Conservation (phyloP, 2,113 vertebrate genomes). For the Perca fluviatilis region DNA sequence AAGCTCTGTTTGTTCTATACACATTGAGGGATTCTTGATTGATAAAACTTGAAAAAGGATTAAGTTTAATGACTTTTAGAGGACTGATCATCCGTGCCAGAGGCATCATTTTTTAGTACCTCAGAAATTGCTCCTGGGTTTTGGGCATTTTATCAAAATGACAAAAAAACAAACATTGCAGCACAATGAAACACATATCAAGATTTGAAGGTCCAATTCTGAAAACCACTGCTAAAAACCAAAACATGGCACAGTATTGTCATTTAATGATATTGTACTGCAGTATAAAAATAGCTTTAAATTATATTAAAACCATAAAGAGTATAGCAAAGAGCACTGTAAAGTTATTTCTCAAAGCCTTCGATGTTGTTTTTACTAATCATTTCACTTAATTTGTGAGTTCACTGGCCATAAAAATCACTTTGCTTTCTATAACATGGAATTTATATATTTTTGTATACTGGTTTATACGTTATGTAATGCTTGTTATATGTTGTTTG, state of each 20-base stretch:
- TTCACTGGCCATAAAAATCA: neutral
- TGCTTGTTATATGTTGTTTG: too few species aligned
- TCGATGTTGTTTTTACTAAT: neutral
- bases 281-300: neutral
- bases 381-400: neutral
- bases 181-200: neutral
- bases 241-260: neutral
- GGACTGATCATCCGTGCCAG: constrained; percentile 15
- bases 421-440: neutral
- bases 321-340: neutral
- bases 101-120: constrained; percentile 16
- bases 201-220: constrained; percentile 14
- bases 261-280: neutral
- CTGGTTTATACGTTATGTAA: too few species aligned
- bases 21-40: neutral
- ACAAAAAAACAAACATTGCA: neutral
- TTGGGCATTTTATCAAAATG: constrained; percentile 20
- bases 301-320: neutral
- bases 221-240: neutral
- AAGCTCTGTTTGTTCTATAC: neutral
- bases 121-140: constrained; percentile 28
- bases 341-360: neutral
- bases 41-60: constrained; percentile 8
- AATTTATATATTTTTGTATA: too few species aligned
- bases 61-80: constrained; percentile 10